These are phyloP conservation scores for Cistogaster globosa DNA, from an alignment of 2,888 invertebrate species.

Conservation along the genomic window DNA sequence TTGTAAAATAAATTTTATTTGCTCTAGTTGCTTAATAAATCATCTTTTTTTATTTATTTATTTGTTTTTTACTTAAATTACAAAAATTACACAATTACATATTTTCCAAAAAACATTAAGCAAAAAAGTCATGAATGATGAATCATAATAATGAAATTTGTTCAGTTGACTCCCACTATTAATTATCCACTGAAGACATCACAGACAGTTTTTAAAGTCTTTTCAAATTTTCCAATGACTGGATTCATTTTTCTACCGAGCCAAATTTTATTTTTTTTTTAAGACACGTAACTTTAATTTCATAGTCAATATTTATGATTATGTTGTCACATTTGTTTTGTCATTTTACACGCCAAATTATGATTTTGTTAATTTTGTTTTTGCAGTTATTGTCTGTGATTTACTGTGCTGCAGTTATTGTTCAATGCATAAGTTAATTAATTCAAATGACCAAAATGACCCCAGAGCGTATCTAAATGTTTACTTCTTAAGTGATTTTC, in stretches of 20 bases:
- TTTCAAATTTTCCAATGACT: conserved; percentile 47
- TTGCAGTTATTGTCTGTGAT: neutral
- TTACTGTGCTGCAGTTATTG: neutral
- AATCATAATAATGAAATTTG: conserved; percentile 3
- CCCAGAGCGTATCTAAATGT: conserved; percentile 63
- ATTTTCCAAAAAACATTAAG: neutral
- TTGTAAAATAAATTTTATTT: too few relatives aligned
- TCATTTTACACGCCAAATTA: conserved; percentile 44
- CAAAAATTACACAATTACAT: conserved; percentile 7
- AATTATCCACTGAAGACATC: conserved; percentile 37
- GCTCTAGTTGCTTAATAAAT: neutral
- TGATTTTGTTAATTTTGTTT: neutral
- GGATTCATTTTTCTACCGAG: neutral
- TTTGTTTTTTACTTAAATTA: neutral
- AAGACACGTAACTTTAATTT: conserved; percentile 39
- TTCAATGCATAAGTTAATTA: conserved; percentile 37
- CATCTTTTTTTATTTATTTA: neutral
- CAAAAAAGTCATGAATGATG: neutral
- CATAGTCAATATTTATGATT: conserved; percentile 59
- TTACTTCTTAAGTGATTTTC: neutral
- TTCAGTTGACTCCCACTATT: conserved; percentile 25
- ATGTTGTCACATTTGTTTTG: conserved; percentile 63
- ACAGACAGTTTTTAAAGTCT: conserved; percentile 16
- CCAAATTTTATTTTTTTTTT: neutral
- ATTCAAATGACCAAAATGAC: conserved; percentile 64